Percentiles rank a stretch among this genome's conserved stretches.
Evolutionary conservation across 2,888 invertebrate species (phyloP).

Genomic region (Lissonota sp.): DNA sequence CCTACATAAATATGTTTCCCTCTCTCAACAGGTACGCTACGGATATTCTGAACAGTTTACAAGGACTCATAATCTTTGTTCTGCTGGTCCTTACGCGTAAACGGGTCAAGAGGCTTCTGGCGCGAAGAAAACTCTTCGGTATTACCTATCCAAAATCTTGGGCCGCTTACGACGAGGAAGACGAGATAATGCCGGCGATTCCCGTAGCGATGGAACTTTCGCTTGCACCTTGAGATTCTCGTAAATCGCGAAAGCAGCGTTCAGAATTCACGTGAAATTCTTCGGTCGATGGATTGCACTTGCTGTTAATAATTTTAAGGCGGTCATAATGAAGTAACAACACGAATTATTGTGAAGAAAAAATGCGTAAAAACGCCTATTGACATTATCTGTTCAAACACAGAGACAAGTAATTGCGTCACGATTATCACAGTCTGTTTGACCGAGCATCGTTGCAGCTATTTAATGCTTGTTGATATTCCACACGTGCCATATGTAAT

Average conservation of each 20-base stretch:
- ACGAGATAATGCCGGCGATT: slow-evolving; percentile 73
- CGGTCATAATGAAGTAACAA: background rate
- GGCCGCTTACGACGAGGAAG: slow-evolving; percentile 80
- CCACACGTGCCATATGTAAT: slow-evolving; percentile 50
- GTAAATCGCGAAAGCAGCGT: background rate
- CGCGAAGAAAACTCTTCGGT: slow-evolving; percentile 78
- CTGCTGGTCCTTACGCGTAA: slow-evolving; percentile 83
- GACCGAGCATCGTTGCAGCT: slow-evolving; percentile 14
- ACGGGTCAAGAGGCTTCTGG: slow-evolving; percentile 84
- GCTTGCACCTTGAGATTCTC: slow-evolving; percentile 64
- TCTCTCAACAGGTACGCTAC: slow-evolving; percentile 79
- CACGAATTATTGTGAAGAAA: slow-evolving; percentile 24
- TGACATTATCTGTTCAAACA: slow-evolving; percentile 47
- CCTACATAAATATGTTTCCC: background rate
- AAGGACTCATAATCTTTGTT: slow-evolving; percentile 83
- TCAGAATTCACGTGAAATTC: slow-evolving; percentile 7
- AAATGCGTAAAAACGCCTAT: slow-evolving; percentile 13
- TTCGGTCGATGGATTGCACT: slow-evolving; percentile 33
- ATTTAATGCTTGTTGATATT: slow-evolving; percentile 20
- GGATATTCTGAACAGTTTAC: slow-evolving; percentile 82
- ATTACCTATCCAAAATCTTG: slow-evolving; percentile 81
- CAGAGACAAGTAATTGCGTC: slow-evolving; percentile 11
- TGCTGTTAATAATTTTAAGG: slow-evolving; percentile 1
- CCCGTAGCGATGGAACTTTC: slow-evolving; percentile 79
- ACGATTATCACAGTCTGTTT: slow-evolving; percentile 11